A percentile compares a stretch with the other conserved stretches of the same genome.
Conservation (phyloP, 2,797 vertebrate species). For the Knipowitschia caucasica region DNA sequence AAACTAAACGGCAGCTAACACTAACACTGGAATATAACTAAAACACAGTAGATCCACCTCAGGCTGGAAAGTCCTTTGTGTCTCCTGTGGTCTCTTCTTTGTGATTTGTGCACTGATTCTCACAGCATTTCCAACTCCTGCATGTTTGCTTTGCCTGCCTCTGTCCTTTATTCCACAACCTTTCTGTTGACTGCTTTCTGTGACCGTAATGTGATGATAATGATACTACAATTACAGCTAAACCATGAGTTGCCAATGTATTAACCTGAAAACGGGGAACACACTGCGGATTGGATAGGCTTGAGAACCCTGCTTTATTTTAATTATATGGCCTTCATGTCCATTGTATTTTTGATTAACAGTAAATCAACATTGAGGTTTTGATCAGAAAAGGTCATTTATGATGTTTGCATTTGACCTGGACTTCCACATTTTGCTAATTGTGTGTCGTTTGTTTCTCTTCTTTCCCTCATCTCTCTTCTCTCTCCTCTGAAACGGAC, state of each 20-base stretch:
- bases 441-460: slow-evolving; percentile 75
- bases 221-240: too few relatives aligned
- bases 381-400: too few relatives aligned
- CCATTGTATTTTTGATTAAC: too few relatives aligned
- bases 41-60: background rate
- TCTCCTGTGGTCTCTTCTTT: background rate
- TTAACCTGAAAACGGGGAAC: too few relatives aligned
- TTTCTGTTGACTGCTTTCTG: background rate
- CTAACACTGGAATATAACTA: background rate
- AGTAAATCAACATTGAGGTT: too few relatives aligned
- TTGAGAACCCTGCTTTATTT: too few relatives aligned
- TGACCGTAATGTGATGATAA: too few relatives aligned
- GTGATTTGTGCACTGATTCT: background rate
- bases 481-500: slow-evolving; percentile 79
- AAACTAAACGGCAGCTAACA: background rate
- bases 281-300: too few relatives aligned
- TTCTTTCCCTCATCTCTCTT: slow-evolving; percentile 65
- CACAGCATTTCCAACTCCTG: background rate
- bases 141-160: background rate
- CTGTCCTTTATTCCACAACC: slow-evolving; percentile 8
- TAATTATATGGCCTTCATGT: too few relatives aligned
- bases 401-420: too few relatives aligned
- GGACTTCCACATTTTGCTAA: slow-evolving; percentile 63
- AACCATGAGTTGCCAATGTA: too few relatives aligned
- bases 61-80: background rate